phyloP scores from a whole-genome alignment of 2,888 invertebrate genomes.

The Harmothoe impar region DNA sequence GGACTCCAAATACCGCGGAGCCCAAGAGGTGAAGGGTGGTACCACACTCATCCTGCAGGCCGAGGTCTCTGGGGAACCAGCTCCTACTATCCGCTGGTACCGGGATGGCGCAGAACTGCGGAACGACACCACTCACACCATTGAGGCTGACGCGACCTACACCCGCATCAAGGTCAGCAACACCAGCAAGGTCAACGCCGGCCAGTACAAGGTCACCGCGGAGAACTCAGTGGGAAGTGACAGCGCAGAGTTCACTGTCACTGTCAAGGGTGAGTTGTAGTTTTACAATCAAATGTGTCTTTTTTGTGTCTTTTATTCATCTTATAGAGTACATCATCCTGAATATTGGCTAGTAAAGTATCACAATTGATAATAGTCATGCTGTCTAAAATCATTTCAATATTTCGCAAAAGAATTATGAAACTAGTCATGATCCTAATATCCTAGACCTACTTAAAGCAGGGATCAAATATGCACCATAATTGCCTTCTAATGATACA shows the following conservation, averaged over 20 bases:
- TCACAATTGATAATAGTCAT: no score
- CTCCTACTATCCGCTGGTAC: constrained; percentile 80
- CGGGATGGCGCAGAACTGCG: constrained; percentile 55
- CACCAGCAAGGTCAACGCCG: constrained; percentile 64
- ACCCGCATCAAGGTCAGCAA: constrained; percentile 67
- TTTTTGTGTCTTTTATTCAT: not conserved
- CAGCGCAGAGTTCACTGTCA: constrained; percentile 67
- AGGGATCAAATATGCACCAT: no score
- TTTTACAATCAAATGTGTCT: not conserved
- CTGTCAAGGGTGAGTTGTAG: constrained; percentile 68
- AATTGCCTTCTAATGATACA: no score
- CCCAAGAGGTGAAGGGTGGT: constrained; percentile 70
- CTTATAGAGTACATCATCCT: no score
- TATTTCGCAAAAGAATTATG: no score
- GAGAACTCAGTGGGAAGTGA: constrained; percentile 87
- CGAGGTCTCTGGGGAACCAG: constrained; percentile 72
- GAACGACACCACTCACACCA: constrained; percentile 2
- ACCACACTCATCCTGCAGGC: constrained; percentile 67
- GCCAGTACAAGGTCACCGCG: constrained; percentile 71
- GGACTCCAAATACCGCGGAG: constrained; percentile 66
- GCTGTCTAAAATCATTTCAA: no score
- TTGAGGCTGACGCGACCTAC: constrained; percentile 63
- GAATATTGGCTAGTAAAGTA: no score
- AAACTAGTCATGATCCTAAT: no score
- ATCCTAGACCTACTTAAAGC: no score